A percentile compares a stretch with the other conserved stretches of the same genome.
Evolutionary conservation across 2,113 vertebrate species (phyloP).

Genomic region (Psammodynastes pulverulentus): DNA sequence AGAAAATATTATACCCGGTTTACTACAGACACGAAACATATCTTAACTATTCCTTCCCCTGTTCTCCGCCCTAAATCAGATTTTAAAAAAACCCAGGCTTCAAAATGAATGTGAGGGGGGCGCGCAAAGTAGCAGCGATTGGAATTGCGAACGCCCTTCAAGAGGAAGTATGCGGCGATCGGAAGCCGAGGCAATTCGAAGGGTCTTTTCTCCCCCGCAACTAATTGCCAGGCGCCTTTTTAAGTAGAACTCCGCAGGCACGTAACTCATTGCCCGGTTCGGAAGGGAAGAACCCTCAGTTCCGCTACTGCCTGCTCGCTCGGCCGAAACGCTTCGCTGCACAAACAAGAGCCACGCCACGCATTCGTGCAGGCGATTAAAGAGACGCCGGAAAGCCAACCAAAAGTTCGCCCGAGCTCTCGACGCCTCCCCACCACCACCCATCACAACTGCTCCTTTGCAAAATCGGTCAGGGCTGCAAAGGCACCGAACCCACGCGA

Average conservation of each 20-base stretch:
- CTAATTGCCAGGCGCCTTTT: neutral
- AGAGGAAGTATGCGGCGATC: neutral
- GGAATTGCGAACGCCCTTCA: neutral
- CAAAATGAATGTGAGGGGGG: no score
- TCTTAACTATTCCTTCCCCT: neutral
- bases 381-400: neutral
- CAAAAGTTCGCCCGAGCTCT: neutral
- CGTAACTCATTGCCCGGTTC: neutral
- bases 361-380: constrained; percentile 9
- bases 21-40: neutral
- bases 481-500: neutral
- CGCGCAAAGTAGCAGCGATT: neutral
- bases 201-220: neutral
- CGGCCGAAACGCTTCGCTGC: constrained; percentile 54
- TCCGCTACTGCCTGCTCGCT: constrained; percentile 38
- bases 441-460: neutral
- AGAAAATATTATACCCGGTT: neutral
- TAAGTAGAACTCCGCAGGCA: neutral
- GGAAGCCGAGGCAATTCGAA: neutral
- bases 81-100: no score
- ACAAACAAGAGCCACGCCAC: constrained; percentile 34
- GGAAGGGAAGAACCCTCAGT: constrained; percentile 31
- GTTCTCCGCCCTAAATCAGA: neutral
- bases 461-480: neutral
- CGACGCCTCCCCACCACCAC: neutral